phyloP scores from a whole-genome alignment of 1,140 invertebrate genomes.

The Stegodyphus dumicola region DNA sequence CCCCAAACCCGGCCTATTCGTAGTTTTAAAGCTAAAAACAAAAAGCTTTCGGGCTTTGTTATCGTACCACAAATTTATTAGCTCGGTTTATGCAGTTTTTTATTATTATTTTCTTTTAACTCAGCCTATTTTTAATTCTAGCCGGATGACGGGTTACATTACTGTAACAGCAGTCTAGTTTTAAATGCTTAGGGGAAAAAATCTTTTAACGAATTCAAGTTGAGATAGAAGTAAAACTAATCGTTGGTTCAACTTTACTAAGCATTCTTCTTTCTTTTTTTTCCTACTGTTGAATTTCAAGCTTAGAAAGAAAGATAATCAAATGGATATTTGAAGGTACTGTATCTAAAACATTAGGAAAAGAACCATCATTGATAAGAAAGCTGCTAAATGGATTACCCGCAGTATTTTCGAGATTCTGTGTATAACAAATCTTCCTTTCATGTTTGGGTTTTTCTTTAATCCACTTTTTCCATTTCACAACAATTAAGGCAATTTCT shows the following conservation, averaged over 20 bases:
- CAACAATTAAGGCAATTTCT: no score
- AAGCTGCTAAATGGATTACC: slow-evolving; percentile 1
- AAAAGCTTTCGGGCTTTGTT: slow-evolving; percentile 49
- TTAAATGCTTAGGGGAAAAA: slow-evolving; percentile 22
- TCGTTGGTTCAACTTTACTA: slow-evolving; percentile 37
- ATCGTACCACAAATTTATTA: slow-evolving; percentile 57
- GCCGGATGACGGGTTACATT: slow-evolving; percentile 39
- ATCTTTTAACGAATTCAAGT: slow-evolving; percentile 1
- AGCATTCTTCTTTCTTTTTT: slow-evolving; percentile 1
- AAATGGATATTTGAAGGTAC: slow-evolving; percentile 47
- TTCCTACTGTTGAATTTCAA: neutral
- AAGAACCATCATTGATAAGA: slow-evolving; percentile 33
- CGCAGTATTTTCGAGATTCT: no score
- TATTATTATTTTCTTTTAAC: slow-evolving; percentile 31
- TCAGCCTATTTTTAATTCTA: slow-evolving; percentile 54
- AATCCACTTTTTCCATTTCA: no score
- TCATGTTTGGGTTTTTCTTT: no score
- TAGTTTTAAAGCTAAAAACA: slow-evolving; percentile 43
- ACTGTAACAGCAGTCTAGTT: slow-evolving; percentile 26
- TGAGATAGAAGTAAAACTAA: slow-evolving; percentile 28
- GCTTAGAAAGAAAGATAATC: slow-evolving; percentile 25
- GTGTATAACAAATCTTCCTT: no score
- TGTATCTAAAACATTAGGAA: slow-evolving; percentile 11
- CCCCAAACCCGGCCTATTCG: slow-evolving; percentile 12
- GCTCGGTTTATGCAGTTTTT: slow-evolving; percentile 45